These are phyloP conservation scores for Chymomyza fuscimana DNA, from an alignment of 2,888 invertebrate genomes.

Conservation along the genomic window DNA sequence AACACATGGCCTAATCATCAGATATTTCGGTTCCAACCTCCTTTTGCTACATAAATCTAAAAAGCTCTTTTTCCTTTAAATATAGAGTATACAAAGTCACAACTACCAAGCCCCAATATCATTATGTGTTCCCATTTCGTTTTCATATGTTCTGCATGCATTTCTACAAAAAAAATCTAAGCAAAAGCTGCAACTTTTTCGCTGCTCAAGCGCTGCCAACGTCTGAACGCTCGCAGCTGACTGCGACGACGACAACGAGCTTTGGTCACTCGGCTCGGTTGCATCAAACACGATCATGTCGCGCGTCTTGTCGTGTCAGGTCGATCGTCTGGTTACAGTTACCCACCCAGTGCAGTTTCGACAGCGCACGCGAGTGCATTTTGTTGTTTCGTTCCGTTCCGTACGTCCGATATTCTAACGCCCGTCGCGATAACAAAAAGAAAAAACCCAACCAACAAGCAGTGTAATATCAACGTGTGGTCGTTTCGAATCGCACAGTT, in stretches of 20 bases:
- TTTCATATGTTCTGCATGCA: slow-evolving; percentile 8
- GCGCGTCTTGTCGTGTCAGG: neutral
- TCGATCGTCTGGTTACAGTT: neutral
- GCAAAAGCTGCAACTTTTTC: slow-evolving; percentile 18
- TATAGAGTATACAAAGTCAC: too few relatives aligned
- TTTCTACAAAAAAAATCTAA: slow-evolving; percentile 31
- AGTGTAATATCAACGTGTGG: neutral
- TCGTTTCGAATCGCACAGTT: neutral
- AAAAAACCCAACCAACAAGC: neutral
- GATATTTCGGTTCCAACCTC: too few relatives aligned
- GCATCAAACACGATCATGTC: neutral
- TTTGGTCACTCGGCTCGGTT: slow-evolving; percentile 4
- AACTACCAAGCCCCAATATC: too few relatives aligned
- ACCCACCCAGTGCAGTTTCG: neutral
- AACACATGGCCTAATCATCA: too few relatives aligned
- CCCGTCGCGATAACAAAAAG: neutral
- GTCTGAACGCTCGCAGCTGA: slow-evolving; percentile 22
- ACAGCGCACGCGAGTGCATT: neutral
- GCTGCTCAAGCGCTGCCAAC: slow-evolving; percentile 8
- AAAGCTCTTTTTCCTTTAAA: too few relatives aligned
- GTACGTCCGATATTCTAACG: neutral
- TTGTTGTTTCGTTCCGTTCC: neutral
- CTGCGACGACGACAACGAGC: slow-evolving; percentile 26
- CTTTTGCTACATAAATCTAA: too few relatives aligned
- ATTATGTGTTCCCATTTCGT: neutral